A percentile compares a stretch with the other conserved stretches of the same genome.
phyloP scores from a whole-genome alignment of 2,797 vertebrate species.

The Hemitrygon akajei region DNA sequence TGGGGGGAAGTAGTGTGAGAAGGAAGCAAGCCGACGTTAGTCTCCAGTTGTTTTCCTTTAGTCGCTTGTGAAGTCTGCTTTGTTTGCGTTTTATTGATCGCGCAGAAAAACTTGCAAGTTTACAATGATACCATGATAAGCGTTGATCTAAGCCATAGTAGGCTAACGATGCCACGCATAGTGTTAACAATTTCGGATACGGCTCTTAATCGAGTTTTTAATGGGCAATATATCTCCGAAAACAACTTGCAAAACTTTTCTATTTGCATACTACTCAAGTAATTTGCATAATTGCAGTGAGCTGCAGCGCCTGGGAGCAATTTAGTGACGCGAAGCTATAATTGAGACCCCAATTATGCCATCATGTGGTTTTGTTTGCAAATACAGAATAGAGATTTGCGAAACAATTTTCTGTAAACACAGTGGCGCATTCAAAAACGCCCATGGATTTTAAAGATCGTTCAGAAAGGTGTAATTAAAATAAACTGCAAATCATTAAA shows the following conservation, averaged over 20 bases:
- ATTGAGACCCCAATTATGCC: slow-evolving; percentile 8
- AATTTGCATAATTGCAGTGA: slow-evolving; percentile 32
- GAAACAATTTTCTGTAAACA: background rate
- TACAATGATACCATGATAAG: background rate
- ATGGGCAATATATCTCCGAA: background rate
- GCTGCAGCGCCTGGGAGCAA: background rate
- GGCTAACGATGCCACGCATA: background rate
- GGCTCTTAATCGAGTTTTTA: background rate
- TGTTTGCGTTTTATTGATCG: background rate
- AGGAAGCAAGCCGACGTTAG: background rate
- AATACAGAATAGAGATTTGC: background rate
- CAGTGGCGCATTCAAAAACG: background rate
- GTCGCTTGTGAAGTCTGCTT: background rate
- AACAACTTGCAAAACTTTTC: background rate
- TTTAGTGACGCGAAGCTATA: background rate
- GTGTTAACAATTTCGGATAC: background rate
- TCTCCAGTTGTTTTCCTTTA: background rate
- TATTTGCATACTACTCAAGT: background rate
- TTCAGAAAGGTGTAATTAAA: background rate
- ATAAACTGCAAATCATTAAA: background rate
- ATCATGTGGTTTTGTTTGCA: slow-evolving; percentile 34
- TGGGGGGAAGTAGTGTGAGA: background rate
- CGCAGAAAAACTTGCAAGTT: background rate
- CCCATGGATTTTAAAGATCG: background rate
- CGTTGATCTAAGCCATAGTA: background rate